Evolutionary conservation across 2,888 invertebrate species (phyloP).

Genomic region (Xylocampa areola): DNA sequence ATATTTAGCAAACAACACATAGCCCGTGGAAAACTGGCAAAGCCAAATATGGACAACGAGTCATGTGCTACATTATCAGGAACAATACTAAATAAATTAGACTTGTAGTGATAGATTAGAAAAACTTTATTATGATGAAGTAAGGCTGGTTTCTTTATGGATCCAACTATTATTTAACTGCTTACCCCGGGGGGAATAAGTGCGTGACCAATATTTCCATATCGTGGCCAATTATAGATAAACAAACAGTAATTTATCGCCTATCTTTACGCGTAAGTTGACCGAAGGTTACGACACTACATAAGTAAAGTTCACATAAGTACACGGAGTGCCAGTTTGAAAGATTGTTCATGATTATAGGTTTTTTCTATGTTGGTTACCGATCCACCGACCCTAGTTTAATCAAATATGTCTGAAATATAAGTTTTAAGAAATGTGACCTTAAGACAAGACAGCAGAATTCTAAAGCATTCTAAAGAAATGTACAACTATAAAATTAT

Average conservation of each 20-base stretch:
- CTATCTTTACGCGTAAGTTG: conserved; percentile 48
- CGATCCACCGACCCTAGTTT: no score
- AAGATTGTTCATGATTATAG: no score
- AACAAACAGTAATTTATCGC: conserved; percentile 41
- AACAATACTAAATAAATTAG: no score
- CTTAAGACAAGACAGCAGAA: no score
- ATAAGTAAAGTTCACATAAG: conserved; percentile 23
- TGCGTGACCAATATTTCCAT: conserved; percentile 41
- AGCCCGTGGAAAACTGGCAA: no score
- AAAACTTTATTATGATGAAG: background rate
- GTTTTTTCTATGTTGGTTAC: no score
- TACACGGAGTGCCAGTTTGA: background rate
- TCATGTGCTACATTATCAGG: background rate
- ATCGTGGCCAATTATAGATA: conserved; percentile 45
- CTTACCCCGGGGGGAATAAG: conserved; percentile 28
- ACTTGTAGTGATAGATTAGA: background rate
- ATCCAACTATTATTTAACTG: conserved; percentile 16
- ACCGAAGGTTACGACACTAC: conserved; percentile 35
- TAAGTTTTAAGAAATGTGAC: no score
- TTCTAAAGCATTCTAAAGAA: no score
- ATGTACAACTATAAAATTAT: no score
- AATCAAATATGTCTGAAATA: no score
- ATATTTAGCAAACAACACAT: no score
- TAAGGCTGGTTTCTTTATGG: no score
- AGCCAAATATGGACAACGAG: background rate